Conservation (phyloP, 2,797 vertebrate species). For the Cryptoblepharus egeriae region DNA sequence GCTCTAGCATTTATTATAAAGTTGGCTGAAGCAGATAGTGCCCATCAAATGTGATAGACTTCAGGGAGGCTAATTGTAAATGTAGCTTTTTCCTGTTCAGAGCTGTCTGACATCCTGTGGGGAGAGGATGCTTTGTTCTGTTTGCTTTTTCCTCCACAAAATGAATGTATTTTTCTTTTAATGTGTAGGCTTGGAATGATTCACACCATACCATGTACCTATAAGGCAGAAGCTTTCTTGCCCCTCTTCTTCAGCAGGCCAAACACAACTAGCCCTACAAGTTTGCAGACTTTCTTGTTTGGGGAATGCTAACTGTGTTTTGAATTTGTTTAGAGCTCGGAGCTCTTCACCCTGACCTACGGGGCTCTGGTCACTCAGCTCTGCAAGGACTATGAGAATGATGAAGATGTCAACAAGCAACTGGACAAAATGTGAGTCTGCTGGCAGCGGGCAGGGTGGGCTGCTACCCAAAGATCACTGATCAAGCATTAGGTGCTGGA, state of each 20-base stretch:
- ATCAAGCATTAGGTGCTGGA: accelerated
- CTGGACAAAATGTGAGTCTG: conserved; percentile 96
- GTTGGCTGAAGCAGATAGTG: neutral
- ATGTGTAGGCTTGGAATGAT: neutral
- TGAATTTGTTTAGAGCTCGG: conserved; percentile 87
- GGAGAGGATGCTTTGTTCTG: neutral
- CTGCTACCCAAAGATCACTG: accelerated
- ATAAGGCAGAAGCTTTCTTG: conserved; percentile 38
- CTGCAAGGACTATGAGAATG: conserved; percentile 99
- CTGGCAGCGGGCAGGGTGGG: accelerated
- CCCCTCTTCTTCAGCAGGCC: neutral
- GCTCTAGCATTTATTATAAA: neutral
- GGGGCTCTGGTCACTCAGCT: conserved; percentile 97
- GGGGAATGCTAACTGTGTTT: conserved; percentile 47
- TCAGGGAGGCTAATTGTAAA: neutral
- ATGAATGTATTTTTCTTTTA: neutral
- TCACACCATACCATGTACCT: neutral
- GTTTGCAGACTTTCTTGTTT: neutral
- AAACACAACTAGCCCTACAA: conserved; percentile 18
- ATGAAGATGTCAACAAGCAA: conserved; percentile 98
- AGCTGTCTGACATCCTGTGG: neutral
- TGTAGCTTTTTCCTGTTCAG: neutral
- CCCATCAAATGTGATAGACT: neutral
- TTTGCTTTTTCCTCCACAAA: neutral
- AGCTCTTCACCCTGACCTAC: conserved; percentile 97